These are phyloP conservation scores for Atherinomorus stipes DNA, from an alignment of 2,113 vertebrate genomes.

Conservation along the genomic window DNA sequence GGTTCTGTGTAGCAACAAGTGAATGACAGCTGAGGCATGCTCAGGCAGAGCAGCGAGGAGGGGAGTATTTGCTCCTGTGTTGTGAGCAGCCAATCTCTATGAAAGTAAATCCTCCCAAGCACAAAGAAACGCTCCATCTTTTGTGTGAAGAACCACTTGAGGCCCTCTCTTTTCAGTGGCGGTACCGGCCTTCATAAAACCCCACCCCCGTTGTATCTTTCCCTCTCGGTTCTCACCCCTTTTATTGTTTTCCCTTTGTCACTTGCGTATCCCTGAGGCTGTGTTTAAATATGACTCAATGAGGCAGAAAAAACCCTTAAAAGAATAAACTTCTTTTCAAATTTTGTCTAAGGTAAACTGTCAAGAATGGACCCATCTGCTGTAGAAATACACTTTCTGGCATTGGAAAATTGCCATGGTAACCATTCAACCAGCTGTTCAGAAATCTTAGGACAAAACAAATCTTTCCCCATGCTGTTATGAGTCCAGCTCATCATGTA, in stretches of 20 bases:
- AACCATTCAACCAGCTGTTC: slow-evolving; percentile 73
- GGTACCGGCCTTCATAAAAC: slow-evolving; percentile 13
- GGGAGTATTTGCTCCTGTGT: slow-evolving; percentile 35
- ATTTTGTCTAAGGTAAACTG: slow-evolving; percentile 29
- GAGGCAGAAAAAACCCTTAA: neutral
- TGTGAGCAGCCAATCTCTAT: slow-evolving; percentile 45
- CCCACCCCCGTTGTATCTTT: slow-evolving; percentile 40
- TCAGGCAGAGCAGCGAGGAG: slow-evolving; percentile 30
- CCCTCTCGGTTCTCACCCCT: slow-evolving; percentile 34
- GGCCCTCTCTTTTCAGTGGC: slow-evolving; percentile 63
- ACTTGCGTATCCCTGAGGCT: slow-evolving; percentile 39
- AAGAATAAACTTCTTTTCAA: neutral
- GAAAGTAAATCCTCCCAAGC: slow-evolving; percentile 64
- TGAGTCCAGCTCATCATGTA: neutral
- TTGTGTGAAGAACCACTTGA: slow-evolving; percentile 75
- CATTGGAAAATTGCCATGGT: slow-evolving; percentile 72
- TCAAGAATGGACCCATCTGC: slow-evolving; percentile 37
- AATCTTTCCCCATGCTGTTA: slow-evolving; percentile 5
- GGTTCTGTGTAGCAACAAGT: slow-evolving; percentile 39
- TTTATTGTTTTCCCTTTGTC: slow-evolving; percentile 63
- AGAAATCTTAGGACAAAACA: slow-evolving; percentile 31
- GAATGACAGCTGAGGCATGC: slow-evolving; percentile 51
- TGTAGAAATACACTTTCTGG: slow-evolving; percentile 26
- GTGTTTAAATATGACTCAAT: slow-evolving; percentile 7
- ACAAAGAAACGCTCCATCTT: slow-evolving; percentile 78